Percentiles rank a stretch among this genome's conserved stretches.
Evolutionary conservation across 1,140 invertebrate genomes (phyloP).

Genomic region (Calephelis nemesis): DNA sequence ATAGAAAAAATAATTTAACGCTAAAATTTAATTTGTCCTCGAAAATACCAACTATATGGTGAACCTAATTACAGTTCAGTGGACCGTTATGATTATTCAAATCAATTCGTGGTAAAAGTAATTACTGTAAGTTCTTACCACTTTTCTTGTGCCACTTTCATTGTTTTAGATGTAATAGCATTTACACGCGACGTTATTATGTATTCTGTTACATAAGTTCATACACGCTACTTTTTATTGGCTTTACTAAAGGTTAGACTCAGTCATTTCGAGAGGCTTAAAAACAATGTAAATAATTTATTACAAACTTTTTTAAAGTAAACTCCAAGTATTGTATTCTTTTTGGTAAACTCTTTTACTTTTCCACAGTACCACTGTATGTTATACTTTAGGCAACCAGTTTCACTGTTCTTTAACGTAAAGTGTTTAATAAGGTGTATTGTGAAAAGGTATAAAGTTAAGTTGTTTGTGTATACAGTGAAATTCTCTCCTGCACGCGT

Average conservation of each 20-base stretch:
- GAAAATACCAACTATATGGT: neutral
- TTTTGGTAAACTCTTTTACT: too few relatives aligned
- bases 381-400: too few relatives aligned
- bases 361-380: too few relatives aligned
- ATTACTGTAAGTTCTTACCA: conserved; percentile 11
- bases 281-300: too few relatives aligned
- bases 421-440: too few relatives aligned
- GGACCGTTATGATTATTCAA: conserved; percentile 12
- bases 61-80: conserved; percentile 3
- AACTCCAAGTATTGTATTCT: too few relatives aligned
- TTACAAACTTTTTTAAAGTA: too few relatives aligned
- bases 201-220: conserved; percentile 5
- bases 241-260: neutral
- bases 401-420: too few relatives aligned
- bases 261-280: too few relatives aligned
- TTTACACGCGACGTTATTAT: conserved; percentile 8
- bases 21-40: neutral
- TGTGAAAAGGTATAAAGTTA: too few relatives aligned
- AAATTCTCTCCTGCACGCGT: too few relatives aligned
- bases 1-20: neutral
- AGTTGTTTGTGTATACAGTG: too few relatives aligned
- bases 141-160: conserved; percentile 15
- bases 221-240: conserved; percentile 6
- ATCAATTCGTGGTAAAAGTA: conserved; percentile 13
- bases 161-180: conserved; percentile 5